A percentile compares a stretch with the other conserved stretches of the same genome.
Conservation (phyloP, 2,113 vertebrate genomes). For the Struthidea cinerea region DNA sequence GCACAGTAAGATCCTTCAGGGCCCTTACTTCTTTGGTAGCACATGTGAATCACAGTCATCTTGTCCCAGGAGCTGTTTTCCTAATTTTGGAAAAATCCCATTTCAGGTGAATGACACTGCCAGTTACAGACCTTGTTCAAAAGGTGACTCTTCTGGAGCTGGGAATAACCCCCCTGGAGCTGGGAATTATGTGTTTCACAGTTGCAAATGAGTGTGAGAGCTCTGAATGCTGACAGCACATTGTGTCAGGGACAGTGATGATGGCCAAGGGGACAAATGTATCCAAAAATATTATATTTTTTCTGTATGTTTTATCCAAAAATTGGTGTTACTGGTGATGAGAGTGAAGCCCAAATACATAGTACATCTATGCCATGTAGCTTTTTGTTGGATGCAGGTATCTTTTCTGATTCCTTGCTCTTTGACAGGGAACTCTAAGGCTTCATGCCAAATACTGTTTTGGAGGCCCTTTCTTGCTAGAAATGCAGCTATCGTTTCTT, state of each 20-base stretch:
- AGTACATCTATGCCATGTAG: not conserved
- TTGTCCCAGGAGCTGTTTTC: not conserved
- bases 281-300: not conserved
- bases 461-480: not conserved
- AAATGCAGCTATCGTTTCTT: not conserved
- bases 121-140: not conserved
- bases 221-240: not conserved
- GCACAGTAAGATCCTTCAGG: not conserved
- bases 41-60: not conserved
- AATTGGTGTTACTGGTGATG: not conserved
- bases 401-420: not conserved
- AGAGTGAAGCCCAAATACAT: not conserved
- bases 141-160: fast-evolving
- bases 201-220: not conserved
- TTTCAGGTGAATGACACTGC: not conserved
- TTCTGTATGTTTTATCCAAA: not conserved
- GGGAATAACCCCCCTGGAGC: not conserved
- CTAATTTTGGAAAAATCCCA: not conserved
- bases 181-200: not conserved
- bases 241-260: not conserved
- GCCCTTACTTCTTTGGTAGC: not conserved
- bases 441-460: not conserved
- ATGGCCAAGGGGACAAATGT: not conserved
- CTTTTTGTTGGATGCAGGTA: not conserved
- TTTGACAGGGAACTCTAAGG: not conserved